These are phyloP conservation scores for Leptodactylus fallax DNA, from an alignment of 2,797 vertebrate genomes.

Conservation along the genomic window DNA sequence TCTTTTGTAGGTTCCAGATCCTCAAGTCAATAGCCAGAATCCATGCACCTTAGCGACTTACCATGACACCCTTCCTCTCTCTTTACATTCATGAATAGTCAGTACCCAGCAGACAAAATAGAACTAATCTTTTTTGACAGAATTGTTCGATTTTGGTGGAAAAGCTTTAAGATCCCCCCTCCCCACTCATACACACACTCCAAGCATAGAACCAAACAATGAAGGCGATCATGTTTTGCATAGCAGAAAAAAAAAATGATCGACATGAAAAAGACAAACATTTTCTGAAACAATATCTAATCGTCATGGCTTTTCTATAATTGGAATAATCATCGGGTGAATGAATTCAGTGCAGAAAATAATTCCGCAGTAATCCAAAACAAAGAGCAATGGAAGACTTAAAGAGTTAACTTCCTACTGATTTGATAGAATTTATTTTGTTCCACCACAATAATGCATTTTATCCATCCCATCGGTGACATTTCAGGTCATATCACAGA, in stretches of 20 bases:
- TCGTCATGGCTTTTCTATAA: slow-evolving; percentile 42
- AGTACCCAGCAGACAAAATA: slow-evolving; percentile 86
- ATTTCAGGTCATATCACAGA: slow-evolving; percentile 32
- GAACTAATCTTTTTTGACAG: slow-evolving; percentile 90
- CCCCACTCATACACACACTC: slow-evolving; percentile 36
- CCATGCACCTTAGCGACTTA: slow-evolving; percentile 83
- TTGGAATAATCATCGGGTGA: neutral
- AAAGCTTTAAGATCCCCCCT: slow-evolving; percentile 75
- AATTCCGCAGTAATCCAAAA: neutral
- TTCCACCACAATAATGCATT: slow-evolving; percentile 50
- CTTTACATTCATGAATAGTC: slow-evolving; percentile 87
- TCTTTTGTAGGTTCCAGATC: slow-evolving; percentile 89
- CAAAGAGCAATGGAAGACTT: slow-evolving; percentile 1
- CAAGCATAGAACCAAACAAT: slow-evolving; percentile 50
- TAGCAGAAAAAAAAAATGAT: slow-evolving; percentile 72
- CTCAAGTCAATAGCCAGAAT: slow-evolving; percentile 83
- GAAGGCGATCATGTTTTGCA: slow-evolving; percentile 38
- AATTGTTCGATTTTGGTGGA: slow-evolving; percentile 85
- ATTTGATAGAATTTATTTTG: slow-evolving; percentile 64
- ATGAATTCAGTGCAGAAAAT: neutral
- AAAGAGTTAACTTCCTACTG: slow-evolving; percentile 38
- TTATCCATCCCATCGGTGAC: slow-evolving; percentile 34
- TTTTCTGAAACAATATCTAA: slow-evolving; percentile 66
- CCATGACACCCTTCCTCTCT: slow-evolving; percentile 81
- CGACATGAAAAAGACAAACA: slow-evolving; percentile 61